Evolutionary conservation across 2,797 vertebrate species (phyloP), one percentile per base, ranked within the genome.

Genomic region (Clarias fuscus): DNA sequence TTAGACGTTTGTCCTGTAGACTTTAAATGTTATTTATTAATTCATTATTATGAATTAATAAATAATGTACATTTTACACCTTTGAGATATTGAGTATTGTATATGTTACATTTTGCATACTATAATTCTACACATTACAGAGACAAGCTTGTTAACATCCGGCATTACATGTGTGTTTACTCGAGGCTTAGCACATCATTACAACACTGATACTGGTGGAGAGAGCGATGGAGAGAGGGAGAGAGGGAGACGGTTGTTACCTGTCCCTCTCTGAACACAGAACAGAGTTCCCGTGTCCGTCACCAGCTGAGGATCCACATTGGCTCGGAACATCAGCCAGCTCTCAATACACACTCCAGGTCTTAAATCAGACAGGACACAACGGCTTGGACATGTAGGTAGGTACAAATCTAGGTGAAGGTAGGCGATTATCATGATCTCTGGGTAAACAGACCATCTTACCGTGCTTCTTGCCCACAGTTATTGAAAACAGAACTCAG

Each of bases 311-410:
- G 92, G 91, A 88, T 96, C 89, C 82, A 96, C 90, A 5, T 95
- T 96, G 64, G 94, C 91, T 90, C 80, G 90, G 90, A 95, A 96
- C 88, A 96, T 91, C 80, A 95, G 87, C 94, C 94, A 96, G 82
- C 94, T 95, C 89, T 96, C 95, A 56, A 96, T 65, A 86, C 95
- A 96, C 72, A 92, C 89, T 58, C 90, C 93, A 64, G 88, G 90
- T 86, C 95, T 96, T 91, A 17, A 61, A 72, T 7, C 79, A 61
- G 40, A 59, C 6, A 4, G 72, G 40, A 82, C 18, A 27, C n/a
- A 53, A 11, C 62, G 15, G 13, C 6, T 70, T 70, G 27, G 15
- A 68, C 30, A 18, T 18, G 67, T 2, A 5, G 64, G 24, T 15
- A 17, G 65, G 1, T 5, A 17, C 1, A 14, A 30, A 30, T n/a